These are phyloP conservation scores for Urocitellus parryii DNA, from an alignment of 2,113 vertebrate genomes.

Conservation along the genomic window DNA sequence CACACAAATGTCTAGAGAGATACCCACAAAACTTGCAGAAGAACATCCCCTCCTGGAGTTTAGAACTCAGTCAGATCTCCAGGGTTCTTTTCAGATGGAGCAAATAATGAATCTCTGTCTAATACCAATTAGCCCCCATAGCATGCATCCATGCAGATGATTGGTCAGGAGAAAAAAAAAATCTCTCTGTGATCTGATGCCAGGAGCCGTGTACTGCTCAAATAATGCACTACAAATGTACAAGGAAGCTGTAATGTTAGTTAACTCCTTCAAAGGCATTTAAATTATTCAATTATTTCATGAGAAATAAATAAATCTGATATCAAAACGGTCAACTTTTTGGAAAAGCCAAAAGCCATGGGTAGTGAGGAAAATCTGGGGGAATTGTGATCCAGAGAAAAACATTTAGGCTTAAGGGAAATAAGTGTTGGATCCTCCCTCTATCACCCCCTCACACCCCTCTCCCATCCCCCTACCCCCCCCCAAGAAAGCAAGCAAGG, in stretches of 20 bases:
- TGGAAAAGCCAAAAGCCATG: conserved; percentile 58
- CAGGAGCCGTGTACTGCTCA: conserved; percentile 65
- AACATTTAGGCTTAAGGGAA: conserved; percentile 75
- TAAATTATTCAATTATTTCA: conserved; percentile 83
- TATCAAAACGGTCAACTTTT: conserved; percentile 77
- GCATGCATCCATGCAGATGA: neutral
- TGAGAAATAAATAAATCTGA: conserved; percentile 77
- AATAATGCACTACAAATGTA: conserved; percentile 28
- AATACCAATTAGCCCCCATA: conserved; percentile 51
- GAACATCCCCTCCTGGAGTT: conserved; percentile 8
- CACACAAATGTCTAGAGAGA: neutral
- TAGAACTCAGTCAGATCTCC: conserved; percentile 51
- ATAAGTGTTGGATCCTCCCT: conserved; percentile 63
- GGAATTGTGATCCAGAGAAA: conserved; percentile 59
- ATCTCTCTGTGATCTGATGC: conserved; percentile 70
- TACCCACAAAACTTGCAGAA: conserved; percentile 12
- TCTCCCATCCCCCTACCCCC: neutral
- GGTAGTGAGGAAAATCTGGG: conserved; percentile 75
- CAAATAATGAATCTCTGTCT: conserved; percentile 71
- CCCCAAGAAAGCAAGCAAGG: conserved; percentile 59
- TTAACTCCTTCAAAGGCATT: conserved; percentile 80
- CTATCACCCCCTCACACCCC: neutral
- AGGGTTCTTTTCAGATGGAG: conserved; percentile 66
- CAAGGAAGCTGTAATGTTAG: conserved; percentile 65
- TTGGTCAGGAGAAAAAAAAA: conserved; percentile 29